Conservation (phyloP, 2,888 invertebrate species). For the Drosophila stalkeri region DNA sequence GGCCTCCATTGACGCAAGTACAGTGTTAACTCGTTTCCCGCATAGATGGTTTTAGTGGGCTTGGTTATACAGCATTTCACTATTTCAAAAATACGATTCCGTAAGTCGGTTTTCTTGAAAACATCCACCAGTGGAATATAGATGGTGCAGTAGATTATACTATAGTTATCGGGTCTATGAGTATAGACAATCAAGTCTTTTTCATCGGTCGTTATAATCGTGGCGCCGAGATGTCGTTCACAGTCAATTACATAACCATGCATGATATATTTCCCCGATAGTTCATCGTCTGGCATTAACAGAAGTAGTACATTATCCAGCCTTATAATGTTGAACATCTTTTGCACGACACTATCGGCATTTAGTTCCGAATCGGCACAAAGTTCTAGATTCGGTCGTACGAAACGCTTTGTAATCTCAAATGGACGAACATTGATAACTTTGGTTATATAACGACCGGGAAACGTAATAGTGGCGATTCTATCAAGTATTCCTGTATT, state of each 20-base stretch:
- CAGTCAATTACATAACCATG: conserved; percentile 31
- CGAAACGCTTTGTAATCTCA: conserved; percentile 8
- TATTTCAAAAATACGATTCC: conserved; percentile 12
- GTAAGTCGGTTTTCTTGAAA: conserved; percentile 6
- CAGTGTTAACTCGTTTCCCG: not conserved
- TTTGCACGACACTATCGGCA: conserved; percentile 10
- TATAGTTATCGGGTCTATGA: conserved; percentile 12
- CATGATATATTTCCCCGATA: not conserved
- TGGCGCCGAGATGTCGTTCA: conserved; percentile 33
- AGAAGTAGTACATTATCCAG: conserved; percentile 18
- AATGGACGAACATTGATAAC: not conserved
- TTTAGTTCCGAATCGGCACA: not conserved
- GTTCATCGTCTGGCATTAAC: conserved; percentile 23
- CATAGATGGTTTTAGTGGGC: not conserved
- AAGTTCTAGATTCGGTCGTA: not conserved
- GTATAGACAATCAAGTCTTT: conserved; percentile 4
- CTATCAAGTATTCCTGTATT: not conserved
- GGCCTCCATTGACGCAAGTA: not conserved
- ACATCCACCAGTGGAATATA: conserved; percentile 33
- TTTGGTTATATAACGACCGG: conserved; percentile 11
- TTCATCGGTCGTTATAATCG: conserved; percentile 28
- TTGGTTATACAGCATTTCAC: not conserved
- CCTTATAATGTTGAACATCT: conserved; percentile 11
- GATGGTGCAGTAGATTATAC: conserved; percentile 22
- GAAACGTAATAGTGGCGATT: not conserved